Evolutionary conservation across 2,888 invertebrate species (phyloP), one percentile per base, ranked within the genome.

Genomic region (Aphelenchoides bicaudatus): DNA sequence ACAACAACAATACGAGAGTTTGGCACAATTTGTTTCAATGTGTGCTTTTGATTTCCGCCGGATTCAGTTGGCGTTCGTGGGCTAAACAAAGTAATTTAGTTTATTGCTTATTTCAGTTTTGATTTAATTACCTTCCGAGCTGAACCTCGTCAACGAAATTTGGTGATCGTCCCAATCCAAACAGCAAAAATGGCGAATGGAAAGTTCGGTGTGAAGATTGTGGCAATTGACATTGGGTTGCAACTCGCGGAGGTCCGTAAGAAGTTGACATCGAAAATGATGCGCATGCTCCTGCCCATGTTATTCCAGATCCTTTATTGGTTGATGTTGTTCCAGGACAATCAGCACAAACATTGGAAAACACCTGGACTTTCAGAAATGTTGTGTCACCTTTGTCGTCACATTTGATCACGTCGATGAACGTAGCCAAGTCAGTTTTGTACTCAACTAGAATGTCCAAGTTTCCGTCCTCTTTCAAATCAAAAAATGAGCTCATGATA

Each of bases 1-100:
- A 94, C 89, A 0, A 98, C 88, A 31, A 94, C 89, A 81, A 98
- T 88, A 81, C 98, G 94, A 0, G 94, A 93, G 79, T 98, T 96
- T 0, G 96, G 96, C 78, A 98, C 49, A 70, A 70, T 59, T 70
- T 65, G 64, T 29, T 66, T 61, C 30, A 71, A 53, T 19, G 56
- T 52, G 47, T 65, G 61, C 25, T 58, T 60, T 60, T 68, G 69
- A 30, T 59, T 66, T n/a, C n/a, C n/a, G 8, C 48, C 52, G 19
- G 51, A 58, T 10, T 51, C 30, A 28, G 54, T 66, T 13, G 58
- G 56, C 52, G 62, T 61, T 19, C 70, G 62, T 2, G 65, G 66
- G 43, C 58, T n/a, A n/a, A n/a, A n/a, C n/a, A n/a, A n/a, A n/a
- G n/a, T n/a, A n/a, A n/a, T n/a, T n/a, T n/a, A n/a, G n/a, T n/a